Evolutionary conservation across 2,797 vertebrate species (phyloP).

Genomic region (Hippopotamyrus pictus): DNA sequence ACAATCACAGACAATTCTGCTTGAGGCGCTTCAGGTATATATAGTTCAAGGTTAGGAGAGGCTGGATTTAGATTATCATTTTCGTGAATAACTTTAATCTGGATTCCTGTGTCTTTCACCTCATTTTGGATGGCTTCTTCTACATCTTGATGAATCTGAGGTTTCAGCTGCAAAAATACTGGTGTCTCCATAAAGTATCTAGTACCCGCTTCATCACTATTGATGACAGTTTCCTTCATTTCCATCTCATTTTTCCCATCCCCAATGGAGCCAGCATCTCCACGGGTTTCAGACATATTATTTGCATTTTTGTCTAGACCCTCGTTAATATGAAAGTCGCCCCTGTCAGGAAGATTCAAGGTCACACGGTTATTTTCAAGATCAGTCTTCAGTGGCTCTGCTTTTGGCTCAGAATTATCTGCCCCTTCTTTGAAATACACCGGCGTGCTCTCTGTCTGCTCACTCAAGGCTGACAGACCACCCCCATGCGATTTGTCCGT

Average conservation of each 20-base stretch:
- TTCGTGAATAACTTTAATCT: neutral
- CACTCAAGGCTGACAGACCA: constrained; percentile 33
- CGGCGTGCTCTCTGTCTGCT: constrained; percentile 34
- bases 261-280: constrained; percentile 14
- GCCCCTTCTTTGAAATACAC: constrained; percentile 51
- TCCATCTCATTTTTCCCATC: constrained; percentile 37
- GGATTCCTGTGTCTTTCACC: neutral
- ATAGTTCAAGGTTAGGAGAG: neutral
- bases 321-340: constrained; percentile 42
- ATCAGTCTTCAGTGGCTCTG: constrained; percentile 34
- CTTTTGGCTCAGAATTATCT: constrained; percentile 42
- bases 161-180: neutral
- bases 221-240: neutral
- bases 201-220: neutral
- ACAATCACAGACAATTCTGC: neutral
- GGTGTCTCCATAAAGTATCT: neutral
- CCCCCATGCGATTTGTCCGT: constrained; percentile 24
- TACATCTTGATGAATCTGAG: neutral
- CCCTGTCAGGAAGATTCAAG: constrained; percentile 46
- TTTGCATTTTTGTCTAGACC: constrained; percentile 30
- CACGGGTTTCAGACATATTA: constrained; percentile 12
- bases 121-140: neutral
- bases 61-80: neutral
- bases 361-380: constrained; percentile 31
- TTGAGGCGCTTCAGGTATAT: neutral